Evolutionary conservation across 2,797 vertebrate species (phyloP), one percentile per base, ranked within the genome.

Genomic region (Platalea minor): DNA sequence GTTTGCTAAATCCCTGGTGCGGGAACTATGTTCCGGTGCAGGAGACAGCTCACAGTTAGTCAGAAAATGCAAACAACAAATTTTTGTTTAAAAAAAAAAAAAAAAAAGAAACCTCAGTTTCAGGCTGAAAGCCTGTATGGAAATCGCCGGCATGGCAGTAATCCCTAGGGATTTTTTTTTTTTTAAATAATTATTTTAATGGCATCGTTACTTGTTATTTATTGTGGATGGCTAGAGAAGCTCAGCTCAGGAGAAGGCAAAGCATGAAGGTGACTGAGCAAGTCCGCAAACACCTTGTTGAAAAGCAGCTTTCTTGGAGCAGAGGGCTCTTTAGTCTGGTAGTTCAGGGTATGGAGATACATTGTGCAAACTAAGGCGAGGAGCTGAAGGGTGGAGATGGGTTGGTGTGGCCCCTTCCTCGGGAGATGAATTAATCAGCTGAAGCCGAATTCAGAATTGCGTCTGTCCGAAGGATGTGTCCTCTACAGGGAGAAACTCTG

Each of bases 1-100:
- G 63, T 91, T 95, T 88, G 81, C 87, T 89, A 67, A 92, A 72
- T 48, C 78, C 81, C 41, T 60, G 81, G 67, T 29, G 75, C 51
- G 56, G 81, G 86, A 94, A 50, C 65, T 65, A 4, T 63, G 86
- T 92, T 48, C 67, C 17, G 11, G 39, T 15, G 46, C 28, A 21
- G 65, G 72, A 53, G 77, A 67, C 25, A 15, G 77, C 91, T 92
- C 89, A 20, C 9, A 23, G 57, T 69, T 67, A n/a, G 75, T 83
- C 57, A 75, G 72, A 64, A 88, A 89, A 80, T 41, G 73, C 53
- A 88, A 96, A 84, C 86, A 95, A 33, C 5, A 5, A 7, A 20
- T 12, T 57, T 57, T 56, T 29, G 33, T 13, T 39, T 41, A 41
- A 41, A 41, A 41, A 13, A 41, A 16, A 28, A 68, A 29, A 46